These are phyloP conservation scores for fruit fly (Drosophila melanogaster) DNA, from an alignment of 1,140 invertebrate species.

Conservation along the genomic window DNA sequence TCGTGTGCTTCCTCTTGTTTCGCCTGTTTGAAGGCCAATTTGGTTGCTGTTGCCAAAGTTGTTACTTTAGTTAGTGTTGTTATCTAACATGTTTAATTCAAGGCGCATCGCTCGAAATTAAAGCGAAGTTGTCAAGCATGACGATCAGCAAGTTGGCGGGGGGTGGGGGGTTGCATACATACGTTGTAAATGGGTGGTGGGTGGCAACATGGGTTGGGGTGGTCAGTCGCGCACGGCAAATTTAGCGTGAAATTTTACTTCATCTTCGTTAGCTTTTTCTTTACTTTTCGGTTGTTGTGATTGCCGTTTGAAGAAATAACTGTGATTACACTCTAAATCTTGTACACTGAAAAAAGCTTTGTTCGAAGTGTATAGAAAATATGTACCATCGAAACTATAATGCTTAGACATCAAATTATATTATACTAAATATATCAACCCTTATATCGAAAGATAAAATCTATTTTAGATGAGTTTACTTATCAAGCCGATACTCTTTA, in stretches of 20 bases:
- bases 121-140: conserved; percentile 63
- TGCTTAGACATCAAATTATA: too few species aligned
- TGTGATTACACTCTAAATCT: conserved; percentile 58
- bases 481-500: too few species aligned
- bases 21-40: conserved; percentile 35
- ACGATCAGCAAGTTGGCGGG: conserved; percentile 15
- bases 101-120: conserved; percentile 73
- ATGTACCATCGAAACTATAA: too few species aligned
- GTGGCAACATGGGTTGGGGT: too few species aligned
- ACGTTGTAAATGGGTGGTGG: conserved; percentile 1
- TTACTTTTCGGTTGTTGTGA: conserved; percentile 22
- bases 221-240: conserved; percentile 52
- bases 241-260: conserved; percentile 77
- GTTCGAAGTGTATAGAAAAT: too few species aligned
- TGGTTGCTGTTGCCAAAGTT: conserved; percentile 27
- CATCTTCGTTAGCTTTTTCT: conserved; percentile 27
- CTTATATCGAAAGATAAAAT: too few species aligned
- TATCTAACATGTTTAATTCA: conserved; percentile 82
- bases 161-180: background rate
- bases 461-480: too few species aligned
- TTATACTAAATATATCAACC: too few species aligned
- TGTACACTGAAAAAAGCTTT: background rate
- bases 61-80: conserved; percentile 53
- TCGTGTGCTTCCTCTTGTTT: conserved; percentile 50
- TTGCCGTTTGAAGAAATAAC: conserved; percentile 55